Evolutionary conservation across 2,888 invertebrate genomes (phyloP).

Genomic region (Andrena dorsata): DNA sequence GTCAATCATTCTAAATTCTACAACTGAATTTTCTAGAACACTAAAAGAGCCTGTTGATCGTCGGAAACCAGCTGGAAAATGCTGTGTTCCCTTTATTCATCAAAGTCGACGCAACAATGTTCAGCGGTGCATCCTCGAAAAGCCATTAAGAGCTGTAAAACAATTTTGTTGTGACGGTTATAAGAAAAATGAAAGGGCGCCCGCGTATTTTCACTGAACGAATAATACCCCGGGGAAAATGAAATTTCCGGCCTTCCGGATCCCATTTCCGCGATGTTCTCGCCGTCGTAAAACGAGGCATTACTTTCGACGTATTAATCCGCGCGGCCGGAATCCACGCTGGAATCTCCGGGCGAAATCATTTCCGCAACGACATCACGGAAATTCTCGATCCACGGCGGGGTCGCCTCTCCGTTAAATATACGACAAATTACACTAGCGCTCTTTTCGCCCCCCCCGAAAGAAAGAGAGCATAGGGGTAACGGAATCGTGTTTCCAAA

Average conservation of each 20-base stretch:
- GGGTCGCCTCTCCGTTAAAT: constrained; percentile 18
- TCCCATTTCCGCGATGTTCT: constrained; percentile 44
- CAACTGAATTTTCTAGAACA: too few species aligned
- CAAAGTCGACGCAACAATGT: neutral
- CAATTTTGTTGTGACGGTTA: constrained; percentile 7
- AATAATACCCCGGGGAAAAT: constrained; percentile 37
- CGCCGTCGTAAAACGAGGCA: constrained; percentile 34
- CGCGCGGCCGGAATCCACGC: constrained; percentile 32
- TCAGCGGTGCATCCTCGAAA: neutral
- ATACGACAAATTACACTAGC: constrained; percentile 14
- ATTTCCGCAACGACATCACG: constrained; percentile 29
- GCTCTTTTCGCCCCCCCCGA: neutral
- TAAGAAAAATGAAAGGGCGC: constrained; percentile 6
- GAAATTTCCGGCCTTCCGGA: constrained; percentile 44
- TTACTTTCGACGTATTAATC: constrained; percentile 53
- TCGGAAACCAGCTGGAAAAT: neutral
- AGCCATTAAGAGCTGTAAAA: constrained; percentile 2
- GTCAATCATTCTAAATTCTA: too few species aligned
- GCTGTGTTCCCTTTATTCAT: too few species aligned
- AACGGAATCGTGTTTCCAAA: constrained; percentile 51
- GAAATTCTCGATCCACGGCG: constrained; percentile 5
- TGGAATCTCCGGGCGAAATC: constrained; percentile 25
- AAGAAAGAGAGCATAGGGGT: neutral
- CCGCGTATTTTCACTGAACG: constrained; percentile 33
- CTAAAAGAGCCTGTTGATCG: neutral